Evolutionary conservation across 2,113 vertebrate species (phyloP), one percentile per base, ranked within the genome.

Genomic region (Glaucomys volans): DNA sequence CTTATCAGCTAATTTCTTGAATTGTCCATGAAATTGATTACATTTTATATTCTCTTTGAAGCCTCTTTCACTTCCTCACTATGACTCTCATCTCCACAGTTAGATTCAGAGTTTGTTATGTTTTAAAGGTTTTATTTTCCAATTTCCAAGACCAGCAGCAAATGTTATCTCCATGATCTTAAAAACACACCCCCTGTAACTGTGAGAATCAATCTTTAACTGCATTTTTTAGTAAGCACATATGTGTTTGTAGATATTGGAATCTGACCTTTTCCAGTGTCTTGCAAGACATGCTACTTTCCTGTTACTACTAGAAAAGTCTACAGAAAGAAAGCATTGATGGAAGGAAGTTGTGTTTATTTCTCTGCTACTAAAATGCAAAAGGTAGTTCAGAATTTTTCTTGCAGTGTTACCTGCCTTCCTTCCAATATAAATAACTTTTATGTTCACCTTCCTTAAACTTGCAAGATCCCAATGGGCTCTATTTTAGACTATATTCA

Each of bases 281-380:
- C 64, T 88, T 87, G 35, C 54, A 71, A 80, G 66, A 94, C 40
- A 75, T 52, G 18, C 26, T 64, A 40, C 30, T 92, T 92, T 85
- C 57, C 11, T 88, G 14, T 47, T 75, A 79, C 59, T 76, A 72
- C 20, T 85, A 88, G 64, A 80, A 94, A 75, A 37, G 22, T 59
- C 66, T 92, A 57, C 12, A 75, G 35, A 69, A 67, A 50, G 72
- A 18, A 80, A 94, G 24, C 4, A 74, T 82, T n/a, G 80, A 59
- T 42, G 28, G 20, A 52, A 79, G 79, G 20, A 91, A 84, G 26
- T 35, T 86, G 26, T 90, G 81, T 52, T 94, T 8, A 59, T 82
- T 79, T 93, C 14, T 95, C 26, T 44, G 20, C 28, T 74, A 59
- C 17, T 90, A 76, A 92, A 95, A 89, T 92, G 57, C 47, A 87